Conservation (phyloP, 2,888 invertebrate genomes). For the Agrotis exclamationis region DNA sequence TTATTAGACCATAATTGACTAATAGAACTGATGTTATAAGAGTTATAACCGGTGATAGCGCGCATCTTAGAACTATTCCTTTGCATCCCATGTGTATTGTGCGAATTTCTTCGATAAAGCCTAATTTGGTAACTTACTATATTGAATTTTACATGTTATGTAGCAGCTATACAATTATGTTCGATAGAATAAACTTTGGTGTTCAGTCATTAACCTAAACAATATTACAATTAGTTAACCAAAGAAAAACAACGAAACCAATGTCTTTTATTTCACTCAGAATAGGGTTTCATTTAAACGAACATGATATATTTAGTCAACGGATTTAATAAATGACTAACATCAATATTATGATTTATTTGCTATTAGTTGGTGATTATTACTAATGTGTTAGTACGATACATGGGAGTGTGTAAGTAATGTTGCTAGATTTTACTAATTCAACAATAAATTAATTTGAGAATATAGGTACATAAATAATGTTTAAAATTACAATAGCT, state of each 20-base stretch:
- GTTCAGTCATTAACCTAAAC: slow-evolving; percentile 83
- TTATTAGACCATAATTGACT: slow-evolving; percentile 53
- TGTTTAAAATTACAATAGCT: slow-evolving; percentile 49
- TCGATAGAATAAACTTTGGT: slow-evolving; percentile 82
- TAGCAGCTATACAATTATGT: slow-evolving; percentile 63
- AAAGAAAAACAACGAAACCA: slow-evolving; percentile 82
- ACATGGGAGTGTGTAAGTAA: slow-evolving; percentile 50
- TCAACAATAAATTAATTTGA: slow-evolving; percentile 47
- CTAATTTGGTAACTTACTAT: slow-evolving; percentile 79
- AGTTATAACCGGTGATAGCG: slow-evolving; percentile 25
- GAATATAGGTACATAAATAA: slow-evolving; percentile 50
- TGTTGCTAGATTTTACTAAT: slow-evolving; percentile 55
- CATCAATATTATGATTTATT: slow-evolving; percentile 61
- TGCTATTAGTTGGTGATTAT: slow-evolving; percentile 56
- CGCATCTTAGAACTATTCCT: slow-evolving; percentile 38
- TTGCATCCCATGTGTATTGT: slow-evolving; percentile 68
- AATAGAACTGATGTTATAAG: slow-evolving; percentile 24
- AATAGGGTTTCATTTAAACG: slow-evolving; percentile 62
- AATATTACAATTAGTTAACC: slow-evolving; percentile 86
- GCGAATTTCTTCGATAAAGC: slow-evolving; percentile 77
- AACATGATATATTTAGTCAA: slow-evolving; percentile 59
- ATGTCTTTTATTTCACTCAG: slow-evolving; percentile 84
- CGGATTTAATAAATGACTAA: slow-evolving; percentile 63
- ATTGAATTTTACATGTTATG: slow-evolving; percentile 57
- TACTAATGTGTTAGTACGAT: slow-evolving; percentile 57